Evolutionary conservation across 2,797 vertebrate genomes (phyloP).

Genomic region (Pagetopsis macropterus): DNA sequence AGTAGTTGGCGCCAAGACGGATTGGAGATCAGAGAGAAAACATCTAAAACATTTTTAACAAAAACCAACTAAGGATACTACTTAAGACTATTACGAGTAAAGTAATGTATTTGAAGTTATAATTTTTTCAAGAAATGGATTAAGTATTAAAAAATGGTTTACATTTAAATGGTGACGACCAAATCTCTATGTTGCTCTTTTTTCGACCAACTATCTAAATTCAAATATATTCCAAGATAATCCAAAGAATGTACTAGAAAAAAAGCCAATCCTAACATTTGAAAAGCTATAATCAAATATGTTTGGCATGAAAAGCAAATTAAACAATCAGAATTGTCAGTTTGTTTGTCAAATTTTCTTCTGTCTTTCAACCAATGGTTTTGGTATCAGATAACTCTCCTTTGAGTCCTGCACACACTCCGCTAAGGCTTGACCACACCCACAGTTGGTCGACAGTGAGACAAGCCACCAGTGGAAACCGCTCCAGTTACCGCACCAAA

Average conservation of each 20-base stretch:
- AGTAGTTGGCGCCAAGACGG: not conserved
- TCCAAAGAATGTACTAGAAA: not conserved
- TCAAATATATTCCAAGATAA: not conserved
- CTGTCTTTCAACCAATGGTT: no score
- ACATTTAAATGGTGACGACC: no score
- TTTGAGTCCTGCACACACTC: slow-evolving; percentile 2
- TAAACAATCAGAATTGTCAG: not conserved
- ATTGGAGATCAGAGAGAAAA: not conserved
- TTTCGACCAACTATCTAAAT: not conserved
- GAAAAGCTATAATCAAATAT: not conserved
- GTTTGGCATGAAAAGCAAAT: not conserved
- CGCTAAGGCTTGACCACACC: slow-evolving; percentile 23
- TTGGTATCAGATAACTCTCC: not conserved
- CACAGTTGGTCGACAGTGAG: slow-evolving; percentile 40
- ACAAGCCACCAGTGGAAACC: slow-evolving; percentile 52
- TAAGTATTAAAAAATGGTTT: not conserved
- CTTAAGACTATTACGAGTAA: no score
- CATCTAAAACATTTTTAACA: not conserved
- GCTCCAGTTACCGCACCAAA: slow-evolving; percentile 61
- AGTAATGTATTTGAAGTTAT: not conserved
- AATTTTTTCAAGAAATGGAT: not conserved
- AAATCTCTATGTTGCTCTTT: not conserved
- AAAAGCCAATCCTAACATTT: not conserved
- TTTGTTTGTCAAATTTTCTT: not conserved
- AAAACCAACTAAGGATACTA: not conserved